phyloP scores from a whole-genome alignment of 1,140 invertebrate genomes.

The Heliconius nattereri region DNA sequence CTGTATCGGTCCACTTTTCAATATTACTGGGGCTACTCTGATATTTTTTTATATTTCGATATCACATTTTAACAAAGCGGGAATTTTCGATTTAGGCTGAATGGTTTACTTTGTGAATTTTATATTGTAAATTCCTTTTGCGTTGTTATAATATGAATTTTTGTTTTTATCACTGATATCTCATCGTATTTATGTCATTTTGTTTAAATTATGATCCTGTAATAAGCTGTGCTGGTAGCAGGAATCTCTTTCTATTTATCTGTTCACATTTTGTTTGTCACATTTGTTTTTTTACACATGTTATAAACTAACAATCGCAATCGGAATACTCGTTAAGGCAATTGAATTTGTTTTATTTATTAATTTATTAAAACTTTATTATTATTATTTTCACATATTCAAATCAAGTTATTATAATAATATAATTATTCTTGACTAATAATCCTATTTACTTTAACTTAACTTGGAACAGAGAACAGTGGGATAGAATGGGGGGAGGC shows the following conservation, averaged over 20 bases:
- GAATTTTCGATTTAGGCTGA: conserved; percentile 6
- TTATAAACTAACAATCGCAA: no score
- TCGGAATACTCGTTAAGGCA: no score
- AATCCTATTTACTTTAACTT: not conserved
- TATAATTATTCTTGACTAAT: no score
- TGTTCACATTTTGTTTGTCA: no score
- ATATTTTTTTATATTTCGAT: not conserved
- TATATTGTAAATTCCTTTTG: conserved; percentile 8
- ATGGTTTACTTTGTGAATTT: not conserved
- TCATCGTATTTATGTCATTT: not conserved
- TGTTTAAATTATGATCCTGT: not conserved
- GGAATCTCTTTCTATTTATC: not conserved
- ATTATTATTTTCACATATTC: no score
- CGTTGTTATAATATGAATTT: not conserved
- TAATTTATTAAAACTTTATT: no score
- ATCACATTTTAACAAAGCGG: conserved; percentile 5
- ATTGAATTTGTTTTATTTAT: no score
- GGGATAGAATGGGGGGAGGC: no score
- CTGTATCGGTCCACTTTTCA: not conserved
- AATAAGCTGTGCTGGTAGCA: not conserved
- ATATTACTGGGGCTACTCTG: not conserved
- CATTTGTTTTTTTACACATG: no score
- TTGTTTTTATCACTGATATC: not conserved
- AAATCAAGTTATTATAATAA: no score
- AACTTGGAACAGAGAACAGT: no score